Percentiles rank a stretch among this genome's conserved stretches.
These are phyloP conservation scores for Coregonus sp. DNA, from an alignment of 2,797 vertebrate genomes.

Conservation along the genomic window DNA sequence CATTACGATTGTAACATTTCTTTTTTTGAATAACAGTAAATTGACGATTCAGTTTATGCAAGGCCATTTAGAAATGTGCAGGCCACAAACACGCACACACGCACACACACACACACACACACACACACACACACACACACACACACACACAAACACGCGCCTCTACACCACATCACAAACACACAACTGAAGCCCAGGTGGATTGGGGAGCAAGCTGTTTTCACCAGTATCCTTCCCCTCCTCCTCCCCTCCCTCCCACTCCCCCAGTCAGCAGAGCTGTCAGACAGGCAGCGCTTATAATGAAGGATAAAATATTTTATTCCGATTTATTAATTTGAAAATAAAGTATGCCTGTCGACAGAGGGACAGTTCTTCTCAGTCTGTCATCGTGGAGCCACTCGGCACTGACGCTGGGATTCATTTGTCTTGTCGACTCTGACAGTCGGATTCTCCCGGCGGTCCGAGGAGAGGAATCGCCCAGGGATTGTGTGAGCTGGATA, in stretches of 20 bases:
- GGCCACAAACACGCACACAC: conserved; percentile 33
- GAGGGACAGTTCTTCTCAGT: conserved; percentile 97
- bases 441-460: conserved; percentile 97
- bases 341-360: conserved; percentile 99
- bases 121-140: conserved; percentile 20
- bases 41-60: neutral
- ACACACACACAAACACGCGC: conserved; percentile 5
- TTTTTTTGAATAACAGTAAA: neutral
- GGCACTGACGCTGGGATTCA: conserved; percentile 94
- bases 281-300: conserved; percentile 93
- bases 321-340: conserved; percentile 99
- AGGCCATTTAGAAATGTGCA: neutral
- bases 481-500: conserved; percentile 97
- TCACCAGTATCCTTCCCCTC: conserved; percentile 74
- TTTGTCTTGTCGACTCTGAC: conserved; percentile 99
- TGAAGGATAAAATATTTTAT: conserved; percentile 99
- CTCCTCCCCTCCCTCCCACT: conserved; percentile 15
- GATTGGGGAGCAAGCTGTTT: conserved; percentile 96
- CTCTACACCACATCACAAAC: conserved; percentile 62
- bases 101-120: conserved; percentile 42
- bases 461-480: conserved; percentile 90
- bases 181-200: conserved; percentile 89
- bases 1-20: neutral
- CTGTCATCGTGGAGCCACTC: conserved; percentile 95
- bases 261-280: conserved; percentile 92